phyloP scores from a whole-genome alignment of 2,113 vertebrate species.

The Daphoenositta chrysoptera region DNA sequence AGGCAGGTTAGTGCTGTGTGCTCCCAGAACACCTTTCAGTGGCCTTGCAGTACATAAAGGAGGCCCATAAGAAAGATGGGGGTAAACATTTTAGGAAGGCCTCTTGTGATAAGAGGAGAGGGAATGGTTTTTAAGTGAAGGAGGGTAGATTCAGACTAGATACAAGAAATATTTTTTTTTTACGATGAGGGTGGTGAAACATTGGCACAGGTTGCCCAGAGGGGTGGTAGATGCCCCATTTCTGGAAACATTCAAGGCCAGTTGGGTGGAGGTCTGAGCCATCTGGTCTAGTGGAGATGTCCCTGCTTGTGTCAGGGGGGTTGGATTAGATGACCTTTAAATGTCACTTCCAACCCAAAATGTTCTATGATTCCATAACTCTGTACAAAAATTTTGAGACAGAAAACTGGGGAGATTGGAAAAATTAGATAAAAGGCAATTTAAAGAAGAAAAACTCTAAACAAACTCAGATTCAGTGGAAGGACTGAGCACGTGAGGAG shows the following conservation, averaged over 20 bases:
- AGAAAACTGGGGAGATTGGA: background rate
- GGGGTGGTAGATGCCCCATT: background rate
- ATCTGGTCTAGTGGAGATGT: background rate
- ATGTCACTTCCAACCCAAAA: background rate
- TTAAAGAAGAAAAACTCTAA: background rate
- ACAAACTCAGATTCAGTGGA: background rate
- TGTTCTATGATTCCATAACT: background rate
- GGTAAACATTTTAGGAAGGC: background rate
- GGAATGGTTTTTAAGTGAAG: background rate
- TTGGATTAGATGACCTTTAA: background rate
- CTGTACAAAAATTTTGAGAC: background rate
- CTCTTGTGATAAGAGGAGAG: background rate
- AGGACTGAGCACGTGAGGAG: accelerated
- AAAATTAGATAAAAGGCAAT: background rate
- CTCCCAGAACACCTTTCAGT: background rate
- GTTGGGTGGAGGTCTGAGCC: background rate
- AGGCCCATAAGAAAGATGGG: background rate
- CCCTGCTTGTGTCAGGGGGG: background rate
- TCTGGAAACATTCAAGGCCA: background rate
- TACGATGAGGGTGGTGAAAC: background rate
- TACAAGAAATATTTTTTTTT: background rate
- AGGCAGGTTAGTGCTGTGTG: background rate
- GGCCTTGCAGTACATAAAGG: background rate
- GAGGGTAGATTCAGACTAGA: background rate
- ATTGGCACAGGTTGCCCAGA: background rate